A percentile compares a stretch with the other conserved stretches of the same genome.
phyloP scores from a whole-genome alignment of 2,888 invertebrate species.

The Schizotus pectinicornis region DNA sequence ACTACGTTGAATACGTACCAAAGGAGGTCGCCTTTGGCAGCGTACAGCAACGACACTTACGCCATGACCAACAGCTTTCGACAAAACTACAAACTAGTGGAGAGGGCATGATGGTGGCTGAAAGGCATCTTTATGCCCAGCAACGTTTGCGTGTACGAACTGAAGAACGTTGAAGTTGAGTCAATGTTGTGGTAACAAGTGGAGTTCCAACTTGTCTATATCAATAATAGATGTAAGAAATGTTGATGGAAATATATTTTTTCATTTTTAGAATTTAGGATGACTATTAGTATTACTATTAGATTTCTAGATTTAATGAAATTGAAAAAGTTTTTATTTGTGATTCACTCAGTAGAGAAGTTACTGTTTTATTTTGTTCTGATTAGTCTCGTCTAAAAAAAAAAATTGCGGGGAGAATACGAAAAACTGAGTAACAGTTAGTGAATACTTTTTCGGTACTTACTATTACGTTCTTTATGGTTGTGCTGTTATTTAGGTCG shows the following conservation, averaged over 20 bases:
- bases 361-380: background rate
- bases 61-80: conserved; percentile 54
- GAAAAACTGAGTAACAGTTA: no score
- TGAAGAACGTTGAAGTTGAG: conserved; percentile 64
- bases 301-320: no score
- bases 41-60: conserved; percentile 55
- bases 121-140: conserved; percentile 46
- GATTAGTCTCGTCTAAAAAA: no score
- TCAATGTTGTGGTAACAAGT: conserved; percentile 66
- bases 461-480: no score
- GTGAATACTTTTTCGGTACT: no score
- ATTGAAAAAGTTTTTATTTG: no score
- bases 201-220: background rate
- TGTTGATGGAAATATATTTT: no score
- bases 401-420: no score
- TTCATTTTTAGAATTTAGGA: no score
- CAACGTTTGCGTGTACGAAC: conserved; percentile 46
- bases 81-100: conserved; percentile 53
- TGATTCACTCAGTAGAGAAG: no score
- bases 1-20: conserved; percentile 32
- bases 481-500: no score
- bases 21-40: conserved; percentile 41
- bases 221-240: background rate
- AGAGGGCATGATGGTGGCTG: conserved; percentile 55
- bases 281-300: no score